These are phyloP conservation scores for Drosophila sechellia DNA, from an alignment of 1,140 invertebrate species.

Conservation along the genomic window DNA sequence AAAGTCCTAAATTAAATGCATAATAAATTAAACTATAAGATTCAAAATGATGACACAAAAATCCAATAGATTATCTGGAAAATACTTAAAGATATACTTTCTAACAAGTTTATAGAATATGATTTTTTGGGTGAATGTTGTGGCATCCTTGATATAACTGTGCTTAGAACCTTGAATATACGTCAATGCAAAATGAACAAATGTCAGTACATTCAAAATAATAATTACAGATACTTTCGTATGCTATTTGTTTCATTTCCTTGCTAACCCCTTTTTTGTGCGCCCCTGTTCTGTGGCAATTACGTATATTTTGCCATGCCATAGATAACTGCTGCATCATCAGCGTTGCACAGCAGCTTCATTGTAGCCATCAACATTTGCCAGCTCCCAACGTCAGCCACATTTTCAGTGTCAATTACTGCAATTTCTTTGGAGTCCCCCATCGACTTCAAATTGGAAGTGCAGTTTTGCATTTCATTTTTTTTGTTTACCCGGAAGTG, in stretches of 20 bases:
- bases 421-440: slow-evolving; percentile 42
- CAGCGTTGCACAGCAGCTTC: slow-evolving; percentile 26
- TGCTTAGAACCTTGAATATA: too few relatives aligned
- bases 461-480: slow-evolving; percentile 27
- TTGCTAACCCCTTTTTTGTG: background rate
- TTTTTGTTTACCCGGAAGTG: slow-evolving; percentile 64
- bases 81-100: background rate
- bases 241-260: background rate
- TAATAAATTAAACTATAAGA: too few relatives aligned
- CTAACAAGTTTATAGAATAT: background rate
- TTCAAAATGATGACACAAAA: too few relatives aligned
- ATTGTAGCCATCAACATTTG: slow-evolving; percentile 28
- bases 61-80: too few relatives aligned
- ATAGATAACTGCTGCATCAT: slow-evolving; percentile 58
- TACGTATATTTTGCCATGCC: slow-evolving; percentile 47
- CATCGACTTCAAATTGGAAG: slow-evolving; percentile 29
- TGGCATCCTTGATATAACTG: too few relatives aligned
- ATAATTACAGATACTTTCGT: too few relatives aligned
- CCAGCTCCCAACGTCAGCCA: slow-evolving; percentile 32
- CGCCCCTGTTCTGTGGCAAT: slow-evolving; percentile 32
- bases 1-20: too few relatives aligned
- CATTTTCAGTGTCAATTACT: slow-evolving; percentile 74
- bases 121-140: too few relatives aligned
- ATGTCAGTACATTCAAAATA: too few relatives aligned
- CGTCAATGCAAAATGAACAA: too few relatives aligned